Conservation (phyloP, 2,797 vertebrate genomes). For the Meriones psammophilus region DNA sequence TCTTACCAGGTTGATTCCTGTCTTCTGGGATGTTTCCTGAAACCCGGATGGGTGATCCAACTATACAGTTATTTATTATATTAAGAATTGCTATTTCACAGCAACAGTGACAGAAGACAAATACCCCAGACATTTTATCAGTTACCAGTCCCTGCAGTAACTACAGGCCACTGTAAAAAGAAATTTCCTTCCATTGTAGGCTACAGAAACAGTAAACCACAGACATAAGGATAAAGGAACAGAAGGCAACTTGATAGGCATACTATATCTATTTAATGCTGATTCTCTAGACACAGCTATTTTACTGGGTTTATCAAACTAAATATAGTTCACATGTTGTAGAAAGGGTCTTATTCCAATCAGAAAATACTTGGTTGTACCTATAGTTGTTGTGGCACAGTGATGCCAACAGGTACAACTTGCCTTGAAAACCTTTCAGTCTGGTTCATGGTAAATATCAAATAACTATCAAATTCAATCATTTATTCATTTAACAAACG, state of each 20-base stretch:
- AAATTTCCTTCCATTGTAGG: neutral
- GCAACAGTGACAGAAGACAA: neutral
- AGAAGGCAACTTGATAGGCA: neutral
- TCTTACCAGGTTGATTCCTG: neutral
- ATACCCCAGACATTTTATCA: neutral
- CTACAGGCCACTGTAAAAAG: neutral
- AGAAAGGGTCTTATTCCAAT: neutral
- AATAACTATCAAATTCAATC: neutral
- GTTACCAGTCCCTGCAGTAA: neutral
- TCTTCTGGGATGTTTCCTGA: neutral
- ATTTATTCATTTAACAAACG: neutral
- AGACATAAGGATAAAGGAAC: neutral
- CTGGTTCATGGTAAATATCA: too few species aligned
- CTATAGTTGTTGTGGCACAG: neutral
- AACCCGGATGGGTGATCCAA: neutral
- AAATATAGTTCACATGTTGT: neutral
- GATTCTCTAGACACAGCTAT: neutral
- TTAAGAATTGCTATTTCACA: neutral
- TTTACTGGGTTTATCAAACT: neutral
- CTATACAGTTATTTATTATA: neutral
- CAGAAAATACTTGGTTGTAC: neutral
- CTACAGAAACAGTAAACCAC: neutral
- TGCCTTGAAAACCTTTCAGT: neutral
- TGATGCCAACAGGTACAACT: neutral
- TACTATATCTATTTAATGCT: neutral